Base-by-base conservation (phyloP, 2,888 invertebrate genomes). In the Ichneumoninae sp. region DNA sequence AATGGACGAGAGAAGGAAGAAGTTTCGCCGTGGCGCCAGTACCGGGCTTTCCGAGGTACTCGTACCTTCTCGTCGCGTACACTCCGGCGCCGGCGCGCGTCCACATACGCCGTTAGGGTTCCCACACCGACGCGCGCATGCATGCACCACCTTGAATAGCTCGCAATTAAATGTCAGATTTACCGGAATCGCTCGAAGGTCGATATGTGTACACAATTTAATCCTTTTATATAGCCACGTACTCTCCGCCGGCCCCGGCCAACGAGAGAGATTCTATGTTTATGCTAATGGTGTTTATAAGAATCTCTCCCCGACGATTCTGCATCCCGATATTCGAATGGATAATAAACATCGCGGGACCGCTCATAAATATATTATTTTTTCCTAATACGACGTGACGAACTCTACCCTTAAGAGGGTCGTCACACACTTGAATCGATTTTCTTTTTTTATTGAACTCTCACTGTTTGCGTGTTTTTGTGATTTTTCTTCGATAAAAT, bases 101-200 rank as follows among this genome's bases (percentile, higher is more conserved):
- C 10, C 60, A 26, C 36, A 70, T 70, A 81, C 63, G 54, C 81
- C 44, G 36, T 78, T 60, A 19, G 57, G 76, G 70, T 71, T 68
- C 44, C 68, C 66, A 71, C 68, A 54, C 65, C 52, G 40, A n/a
- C n/a, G 69, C 50, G 74, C 74, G 44, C 81, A 74, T 69, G 70
- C 50, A 80, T 77, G 68, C 65, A 75, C 81, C 81, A 85, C 84
- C 84, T 85, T 85, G 81, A 85, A 81, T 81, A 85, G 78, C 75
- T 33, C 70, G 84, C 84, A 85, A 85, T 85, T 85, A 85, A 85
- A 85, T 85, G 81, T 81, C 84, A 85, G 81, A 85, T 85, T 85
- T 85, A 85, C 84, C 84, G 84, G 84, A 85, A 85, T 85, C 81
- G 65, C 78, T n/a, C 71, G 74, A 85, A 85, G 84, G 84, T 78